Percentiles rank a stretch among this genome's conserved stretches.
Conservation (phyloP, 2,113 vertebrate genomes). For the Muntiacus muntjak region DNA sequence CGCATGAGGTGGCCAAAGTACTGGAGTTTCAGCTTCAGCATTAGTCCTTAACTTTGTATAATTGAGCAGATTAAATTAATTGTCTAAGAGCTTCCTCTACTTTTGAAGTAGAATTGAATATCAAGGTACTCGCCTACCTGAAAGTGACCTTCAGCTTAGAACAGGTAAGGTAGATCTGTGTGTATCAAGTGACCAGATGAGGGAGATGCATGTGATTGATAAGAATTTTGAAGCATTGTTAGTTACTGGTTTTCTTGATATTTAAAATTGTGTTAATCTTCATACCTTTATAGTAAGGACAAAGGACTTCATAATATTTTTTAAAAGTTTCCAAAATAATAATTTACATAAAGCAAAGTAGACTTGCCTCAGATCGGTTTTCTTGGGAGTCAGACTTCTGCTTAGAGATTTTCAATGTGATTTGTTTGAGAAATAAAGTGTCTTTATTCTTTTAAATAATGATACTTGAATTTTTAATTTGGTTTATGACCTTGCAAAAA, state of each 20-base stretch:
- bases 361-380: neutral
- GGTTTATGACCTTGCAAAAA: neutral
- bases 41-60: neutral
- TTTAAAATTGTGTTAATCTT: neutral
- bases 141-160: neutral
- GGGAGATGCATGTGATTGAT: neutral
- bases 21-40: too few species aligned
- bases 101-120: neutral
- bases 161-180: neutral
- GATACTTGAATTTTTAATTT: constrained; percentile 5
- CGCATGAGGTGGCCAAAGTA: too few species aligned
- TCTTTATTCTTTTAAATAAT: constrained; percentile 1
- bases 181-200: neutral
- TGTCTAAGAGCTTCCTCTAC: neutral
- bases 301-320: neutral
- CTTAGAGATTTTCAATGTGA: neutral
- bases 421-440: neutral
- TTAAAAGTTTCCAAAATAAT: neutral
- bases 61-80: neutral
- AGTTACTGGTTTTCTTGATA: neutral
- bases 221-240: neutral
- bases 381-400: neutral
- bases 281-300: neutral
- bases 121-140: neutral
- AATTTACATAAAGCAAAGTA: constrained; percentile 17